Conservation (phyloP, 2,113 vertebrate species). For the Eurypyga helias region DNA sequence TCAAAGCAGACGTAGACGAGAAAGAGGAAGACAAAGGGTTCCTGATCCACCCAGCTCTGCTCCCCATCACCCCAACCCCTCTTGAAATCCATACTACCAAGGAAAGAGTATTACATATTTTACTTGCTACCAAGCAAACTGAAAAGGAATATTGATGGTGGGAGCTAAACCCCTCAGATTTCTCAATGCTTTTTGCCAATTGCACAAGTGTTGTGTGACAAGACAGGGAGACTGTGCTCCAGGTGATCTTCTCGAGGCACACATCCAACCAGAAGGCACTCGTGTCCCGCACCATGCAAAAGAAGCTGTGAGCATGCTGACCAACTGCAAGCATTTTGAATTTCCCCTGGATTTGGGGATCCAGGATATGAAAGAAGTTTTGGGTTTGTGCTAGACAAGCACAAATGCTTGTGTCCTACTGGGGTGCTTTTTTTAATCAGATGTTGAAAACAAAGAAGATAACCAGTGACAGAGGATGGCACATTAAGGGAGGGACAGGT, state of each 20-base stretch:
- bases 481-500: background rate
- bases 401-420: background rate
- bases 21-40: background rate
- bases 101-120: background rate
- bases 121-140: background rate
- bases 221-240: background rate
- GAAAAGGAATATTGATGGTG: background rate
- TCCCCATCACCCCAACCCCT: background rate
- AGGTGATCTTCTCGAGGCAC: background rate
- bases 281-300: rapidly evolving
- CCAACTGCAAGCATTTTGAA: background rate
- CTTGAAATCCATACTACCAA: background rate
- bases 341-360: background rate
- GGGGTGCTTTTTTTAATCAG: background rate
- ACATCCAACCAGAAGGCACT: background rate
- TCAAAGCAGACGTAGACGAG: background rate
- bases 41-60: background rate
- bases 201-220: background rate
- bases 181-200: background rate
- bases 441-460: background rate
- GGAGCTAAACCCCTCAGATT: background rate
- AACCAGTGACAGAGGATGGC: background rate
- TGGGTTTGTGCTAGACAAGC: background rate
- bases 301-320: background rate
- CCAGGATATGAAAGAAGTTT: background rate